Conservation (phyloP, 2,113 vertebrate species). For the Oenanthe melanoleuca region DNA sequence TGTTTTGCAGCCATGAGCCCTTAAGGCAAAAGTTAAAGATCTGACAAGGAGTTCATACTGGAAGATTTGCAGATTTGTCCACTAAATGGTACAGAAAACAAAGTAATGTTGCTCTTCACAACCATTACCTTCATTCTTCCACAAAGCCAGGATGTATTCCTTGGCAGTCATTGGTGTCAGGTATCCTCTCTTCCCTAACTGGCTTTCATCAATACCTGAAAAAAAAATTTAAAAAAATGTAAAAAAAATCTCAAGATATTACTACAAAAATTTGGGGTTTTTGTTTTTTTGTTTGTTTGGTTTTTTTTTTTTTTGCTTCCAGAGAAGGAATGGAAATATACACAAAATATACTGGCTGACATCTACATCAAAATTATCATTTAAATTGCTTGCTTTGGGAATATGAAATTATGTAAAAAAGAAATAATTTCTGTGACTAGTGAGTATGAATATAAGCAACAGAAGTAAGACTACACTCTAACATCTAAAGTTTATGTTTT, state of each 20-base stretch:
- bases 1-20: not conserved
- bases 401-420: not conserved
- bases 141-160: conserved; percentile 83
- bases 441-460: not conserved
- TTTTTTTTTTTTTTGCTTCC: not conserved
- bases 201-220: conserved; percentile 67
- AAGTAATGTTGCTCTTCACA: not conserved
- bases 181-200: conserved; percentile 85
- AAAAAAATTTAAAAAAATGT: not conserved
- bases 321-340: not conserved
- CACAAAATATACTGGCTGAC: not conserved
- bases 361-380: not conserved
- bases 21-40: not conserved
- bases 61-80: not conserved
- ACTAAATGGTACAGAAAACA: not conserved
- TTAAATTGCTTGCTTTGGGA: not conserved
- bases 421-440: not conserved
- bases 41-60: not conserved
- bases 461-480: not conserved
- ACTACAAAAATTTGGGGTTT: not conserved
- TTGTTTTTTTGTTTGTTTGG: not conserved
- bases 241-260: not conserved
- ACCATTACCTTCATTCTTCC: conserved; percentile 89
- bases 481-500: not conserved
- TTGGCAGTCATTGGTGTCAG: conserved; percentile 86